A percentile compares a stretch with the other conserved stretches of the same genome.
Evolutionary conservation across 2,888 invertebrate genomes (phyloP).

Genomic region (Lamproptera curius): DNA sequence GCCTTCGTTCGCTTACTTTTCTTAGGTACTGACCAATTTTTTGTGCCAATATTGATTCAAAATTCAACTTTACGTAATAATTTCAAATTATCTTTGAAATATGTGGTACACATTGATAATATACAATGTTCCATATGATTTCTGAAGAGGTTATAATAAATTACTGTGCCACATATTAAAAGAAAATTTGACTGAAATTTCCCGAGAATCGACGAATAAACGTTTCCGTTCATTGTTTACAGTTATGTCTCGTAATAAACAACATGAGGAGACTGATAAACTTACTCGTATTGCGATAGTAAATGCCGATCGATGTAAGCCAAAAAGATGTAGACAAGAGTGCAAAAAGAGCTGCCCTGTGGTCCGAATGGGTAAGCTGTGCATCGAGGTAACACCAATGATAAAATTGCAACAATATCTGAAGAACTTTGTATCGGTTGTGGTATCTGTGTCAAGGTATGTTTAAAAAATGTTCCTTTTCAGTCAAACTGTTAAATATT

Average conservation of each 20-base stretch:
- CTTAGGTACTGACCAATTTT: constrained; percentile 51
- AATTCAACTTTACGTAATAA: constrained; percentile 2
- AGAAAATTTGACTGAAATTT: constrained; percentile 34
- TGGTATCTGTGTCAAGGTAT: constrained; percentile 99
- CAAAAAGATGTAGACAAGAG: constrained; percentile 98
- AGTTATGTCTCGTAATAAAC: constrained; percentile 79
- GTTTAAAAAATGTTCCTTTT: constrained; percentile 8
- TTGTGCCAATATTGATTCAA: constrained; percentile 15
- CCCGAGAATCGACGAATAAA: constrained; percentile 26
- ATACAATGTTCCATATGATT: constrained; percentile 31
- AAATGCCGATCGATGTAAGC: constrained; percentile 98
- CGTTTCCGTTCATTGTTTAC: constrained; percentile 32
- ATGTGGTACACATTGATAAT: background rate
- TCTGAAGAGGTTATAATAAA: constrained; percentile 60
- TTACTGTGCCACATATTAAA: constrained; percentile 59
- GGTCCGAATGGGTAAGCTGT: constrained; percentile 98
- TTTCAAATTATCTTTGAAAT: background rate
- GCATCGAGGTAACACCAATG: constrained; percentile 97
- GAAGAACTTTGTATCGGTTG: constrained; percentile 99
- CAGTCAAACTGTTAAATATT: no score
- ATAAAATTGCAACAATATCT: constrained; percentile 97
- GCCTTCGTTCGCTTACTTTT: constrained; percentile 66
- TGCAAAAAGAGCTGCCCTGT: constrained; percentile 99
- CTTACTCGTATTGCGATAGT: constrained; percentile 99
- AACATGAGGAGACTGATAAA: constrained; percentile 91